These are phyloP conservation scores for Diplodus sargus DNA, from an alignment of 2,797 vertebrate genomes.

Conservation along the genomic window DNA sequence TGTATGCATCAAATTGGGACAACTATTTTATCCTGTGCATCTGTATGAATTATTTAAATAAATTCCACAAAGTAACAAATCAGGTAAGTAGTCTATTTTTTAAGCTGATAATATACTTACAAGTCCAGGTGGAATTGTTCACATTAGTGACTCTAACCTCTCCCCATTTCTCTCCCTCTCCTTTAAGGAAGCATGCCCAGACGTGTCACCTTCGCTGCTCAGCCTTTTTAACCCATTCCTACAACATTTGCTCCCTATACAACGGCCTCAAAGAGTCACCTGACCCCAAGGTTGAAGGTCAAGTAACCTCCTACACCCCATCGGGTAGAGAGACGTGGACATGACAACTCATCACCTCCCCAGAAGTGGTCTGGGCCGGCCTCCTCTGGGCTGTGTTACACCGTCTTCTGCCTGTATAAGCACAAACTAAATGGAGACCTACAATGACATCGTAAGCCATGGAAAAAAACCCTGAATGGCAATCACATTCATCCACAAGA, in stretches of 20 bases:
- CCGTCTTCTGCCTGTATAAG: slow-evolving; percentile 42
- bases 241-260: slow-evolving; percentile 70
- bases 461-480: slow-evolving; percentile 3
- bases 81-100: slow-evolving; percentile 48
- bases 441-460: slow-evolving; percentile 29
- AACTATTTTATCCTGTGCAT: not conserved
- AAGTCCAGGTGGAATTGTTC: slow-evolving; percentile 51
- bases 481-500: slow-evolving; percentile 28
- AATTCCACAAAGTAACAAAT: slow-evolving; percentile 21
- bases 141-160: slow-evolving; percentile 72
- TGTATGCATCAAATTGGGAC: slow-evolving; percentile 14
- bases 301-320: slow-evolving; percentile 79
- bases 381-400: slow-evolving; percentile 45
- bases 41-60: slow-evolving; percentile 9
- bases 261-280: slow-evolving; percentile 81
- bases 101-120: slow-evolving; percentile 53
- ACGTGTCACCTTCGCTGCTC: slow-evolving; percentile 78
- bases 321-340: slow-evolving; percentile 63
- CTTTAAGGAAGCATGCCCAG: slow-evolving; percentile 78
- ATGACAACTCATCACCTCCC: slow-evolving; percentile 70
- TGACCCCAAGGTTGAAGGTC: slow-evolving; percentile 83
- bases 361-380: slow-evolving; percentile 54
- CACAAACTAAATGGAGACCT: slow-evolving; percentile 49
- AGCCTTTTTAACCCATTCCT: slow-evolving; percentile 80
- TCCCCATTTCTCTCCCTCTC: slow-evolving; percentile 66